Evolutionary conservation across 2,113 vertebrate genomes (phyloP), one percentile per base, ranked within the genome.

Genomic region (Carassius carassius): DNA sequence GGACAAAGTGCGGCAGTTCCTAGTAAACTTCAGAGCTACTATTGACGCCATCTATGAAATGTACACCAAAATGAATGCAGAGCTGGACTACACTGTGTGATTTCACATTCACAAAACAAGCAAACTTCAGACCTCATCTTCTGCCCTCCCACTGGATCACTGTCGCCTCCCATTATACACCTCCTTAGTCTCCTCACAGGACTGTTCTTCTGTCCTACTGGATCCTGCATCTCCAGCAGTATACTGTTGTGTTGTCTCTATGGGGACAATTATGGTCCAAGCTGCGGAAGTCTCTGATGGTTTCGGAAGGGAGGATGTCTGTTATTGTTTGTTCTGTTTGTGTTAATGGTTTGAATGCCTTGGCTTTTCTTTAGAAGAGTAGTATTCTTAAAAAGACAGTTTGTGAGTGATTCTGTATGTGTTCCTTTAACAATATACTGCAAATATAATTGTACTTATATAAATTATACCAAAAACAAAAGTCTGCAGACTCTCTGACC

Each of bases 21-120:
- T 99, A 19, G 81, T 92, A 0, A 97, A 98, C 90, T 98, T 92
- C 88, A 93, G 96, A 0, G 92, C 95, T 84, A 97, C 97, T 25
- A 94, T 98, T 13, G 97, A 99, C 17, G 94, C 95, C 10, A 96
- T 99, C 89, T 99, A 99, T 5, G 96, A 97, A 29, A 95, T 99
- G 94, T 99, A 98, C 92, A 94, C 86, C 0, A 97, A 95, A 92
- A 95, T 96, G 97, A 96, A 97, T 0, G 98, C 98, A 0, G 98
- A 99, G 89, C 94, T 98, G 72, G 96, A 94, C 87, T 97, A 97
- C 91, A 97, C 93, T 83, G 96, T 95, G 87, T 99, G 91, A 95
- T 60, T 7, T 5, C 17, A 13, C 7, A 6, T 12, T 35, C 32
- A 49, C 13, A 35, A 41, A 65, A 11, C 32, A 4, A 44, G 56